These are phyloP conservation scores for Nibea coibor DNA, from an alignment of 2,113 vertebrate genomes.

Conservation along the genomic window DNA sequence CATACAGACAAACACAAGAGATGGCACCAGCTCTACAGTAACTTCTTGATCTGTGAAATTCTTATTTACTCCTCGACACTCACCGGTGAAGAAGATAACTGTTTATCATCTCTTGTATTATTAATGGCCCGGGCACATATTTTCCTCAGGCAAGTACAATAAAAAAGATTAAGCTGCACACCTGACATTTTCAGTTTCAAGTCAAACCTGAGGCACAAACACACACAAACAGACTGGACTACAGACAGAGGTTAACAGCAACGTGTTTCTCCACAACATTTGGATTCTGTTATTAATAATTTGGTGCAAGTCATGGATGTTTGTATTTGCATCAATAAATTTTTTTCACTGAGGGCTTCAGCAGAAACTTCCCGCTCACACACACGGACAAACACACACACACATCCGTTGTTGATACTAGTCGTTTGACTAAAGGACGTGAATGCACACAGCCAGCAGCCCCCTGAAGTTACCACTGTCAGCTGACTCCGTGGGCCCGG, in stretches of 20 bases:
- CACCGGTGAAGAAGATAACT: neutral
- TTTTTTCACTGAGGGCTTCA: neutral
- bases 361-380: neutral
- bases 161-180: neutral
- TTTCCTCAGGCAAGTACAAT: neutral
- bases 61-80: neutral
- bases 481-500: constrained; percentile 94
- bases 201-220: neutral
- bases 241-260: neutral
- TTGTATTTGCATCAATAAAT: neutral
- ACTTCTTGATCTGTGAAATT: neutral
- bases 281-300: neutral
- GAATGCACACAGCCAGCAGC: neutral
- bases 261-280: neutral
- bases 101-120: constrained; percentile 14
- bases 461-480: constrained; percentile 88
- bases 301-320: neutral
- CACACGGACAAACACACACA: neutral
- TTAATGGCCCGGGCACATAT: neutral
- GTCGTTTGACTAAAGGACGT: neutral
- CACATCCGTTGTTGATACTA: neutral
- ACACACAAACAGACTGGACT: neutral
- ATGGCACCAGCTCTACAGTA: neutral
- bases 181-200: neutral
- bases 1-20: neutral